phyloP scores from a whole-genome alignment of 2,888 invertebrate genomes.

The Leptopilina syphax region DNA sequence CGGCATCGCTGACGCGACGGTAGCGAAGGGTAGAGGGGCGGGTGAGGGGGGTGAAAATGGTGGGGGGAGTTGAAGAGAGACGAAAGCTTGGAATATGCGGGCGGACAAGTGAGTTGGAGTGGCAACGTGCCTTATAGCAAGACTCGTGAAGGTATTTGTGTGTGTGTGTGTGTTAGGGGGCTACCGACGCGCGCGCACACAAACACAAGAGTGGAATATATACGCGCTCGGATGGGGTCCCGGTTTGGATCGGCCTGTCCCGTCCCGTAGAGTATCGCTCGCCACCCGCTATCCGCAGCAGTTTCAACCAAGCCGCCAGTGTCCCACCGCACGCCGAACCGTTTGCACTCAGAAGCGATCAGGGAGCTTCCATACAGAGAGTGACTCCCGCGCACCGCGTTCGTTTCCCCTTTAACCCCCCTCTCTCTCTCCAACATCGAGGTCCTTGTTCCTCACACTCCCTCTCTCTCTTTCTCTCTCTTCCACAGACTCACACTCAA shows the following conservation, averaged over 20 bases:
- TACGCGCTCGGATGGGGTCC: slow-evolving; percentile 59
- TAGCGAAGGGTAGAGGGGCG: slow-evolving; percentile 18
- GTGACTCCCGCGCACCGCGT: slow-evolving; percentile 54
- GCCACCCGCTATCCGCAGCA: slow-evolving; percentile 69
- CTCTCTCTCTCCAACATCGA: slow-evolving; percentile 35
- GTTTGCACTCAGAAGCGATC: slow-evolving; percentile 73
- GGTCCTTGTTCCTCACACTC: no score
- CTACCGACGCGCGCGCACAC: slow-evolving; percentile 37
- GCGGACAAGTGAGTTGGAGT: slow-evolving; percentile 58
- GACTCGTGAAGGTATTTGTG: slow-evolving; percentile 46
- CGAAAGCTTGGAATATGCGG: slow-evolving; percentile 55
- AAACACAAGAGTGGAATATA: slow-evolving; percentile 7
- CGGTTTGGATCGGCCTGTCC: slow-evolving; percentile 68
- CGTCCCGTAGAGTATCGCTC: slow-evolving; percentile 70
- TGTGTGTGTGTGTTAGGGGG: slow-evolving; percentile 61
- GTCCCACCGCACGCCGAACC: slow-evolving; percentile 76
- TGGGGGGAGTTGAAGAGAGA: slow-evolving; percentile 51
- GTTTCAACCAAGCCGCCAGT: slow-evolving; percentile 70
- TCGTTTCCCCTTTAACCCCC: slow-evolving; percentile 41
- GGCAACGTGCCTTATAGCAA: slow-evolving; percentile 60
- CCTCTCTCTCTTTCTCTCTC: slow-evolving; percentile 48
- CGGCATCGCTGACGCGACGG: slow-evolving; percentile 52
- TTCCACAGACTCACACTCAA: slow-evolving; percentile 48
- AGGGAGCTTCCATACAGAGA: slow-evolving; percentile 56
- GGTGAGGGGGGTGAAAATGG: slow-evolving; percentile 16